Percentiles rank a stretch among this genome's conserved stretches.
These are phyloP conservation scores for Acanthaster planci DNA, from an alignment of 35 echinoderm and acorn worm genomes.

Conservation along the genomic window DNA sequence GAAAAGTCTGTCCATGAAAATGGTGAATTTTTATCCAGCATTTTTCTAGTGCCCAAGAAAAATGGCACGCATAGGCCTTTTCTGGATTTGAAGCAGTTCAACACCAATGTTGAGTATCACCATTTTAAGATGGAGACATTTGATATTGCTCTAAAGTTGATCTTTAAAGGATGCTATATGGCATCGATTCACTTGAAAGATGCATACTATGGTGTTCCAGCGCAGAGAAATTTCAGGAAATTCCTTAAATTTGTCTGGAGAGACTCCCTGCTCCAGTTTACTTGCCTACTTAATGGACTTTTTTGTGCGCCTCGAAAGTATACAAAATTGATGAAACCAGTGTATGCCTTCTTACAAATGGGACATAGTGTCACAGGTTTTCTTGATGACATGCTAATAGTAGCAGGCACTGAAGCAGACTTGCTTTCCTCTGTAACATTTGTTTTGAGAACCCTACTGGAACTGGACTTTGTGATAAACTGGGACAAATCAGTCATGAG, in stretches of 20 bases:
- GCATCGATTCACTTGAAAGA: constrained; percentile 66
- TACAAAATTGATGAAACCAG: constrained; percentile 57
- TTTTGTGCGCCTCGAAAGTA: constrained; percentile 19
- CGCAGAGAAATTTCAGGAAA: constrained; percentile 30
- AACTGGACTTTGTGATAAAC: constrained; percentile 39
- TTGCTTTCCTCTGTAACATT: neutral
- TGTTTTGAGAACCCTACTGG: too few relatives aligned
- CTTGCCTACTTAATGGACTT: constrained; percentile 23
- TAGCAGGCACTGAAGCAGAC: neutral
- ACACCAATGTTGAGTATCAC: too few relatives aligned
- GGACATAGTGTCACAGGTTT: constrained; percentile 21
- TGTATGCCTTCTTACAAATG: neutral
- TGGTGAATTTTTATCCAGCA: too few relatives aligned
- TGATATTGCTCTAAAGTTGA: neutral
- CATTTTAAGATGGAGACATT: too few relatives aligned
- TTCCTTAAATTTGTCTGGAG: constrained; percentile 35
- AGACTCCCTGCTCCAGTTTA: neutral
- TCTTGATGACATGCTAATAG: constrained; percentile 20
- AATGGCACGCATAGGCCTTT: too few relatives aligned
- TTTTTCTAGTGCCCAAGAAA: too few relatives aligned
- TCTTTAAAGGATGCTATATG: constrained; percentile 47
- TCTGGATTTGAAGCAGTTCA: too few relatives aligned
- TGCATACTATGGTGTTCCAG: constrained; percentile 67
- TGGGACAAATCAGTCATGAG: neutral
- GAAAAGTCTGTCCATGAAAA: too few relatives aligned